These are phyloP conservation scores for Dryococelus australis DNA, from an alignment of 2,888 invertebrate genomes.

Conservation along the genomic window DNA sequence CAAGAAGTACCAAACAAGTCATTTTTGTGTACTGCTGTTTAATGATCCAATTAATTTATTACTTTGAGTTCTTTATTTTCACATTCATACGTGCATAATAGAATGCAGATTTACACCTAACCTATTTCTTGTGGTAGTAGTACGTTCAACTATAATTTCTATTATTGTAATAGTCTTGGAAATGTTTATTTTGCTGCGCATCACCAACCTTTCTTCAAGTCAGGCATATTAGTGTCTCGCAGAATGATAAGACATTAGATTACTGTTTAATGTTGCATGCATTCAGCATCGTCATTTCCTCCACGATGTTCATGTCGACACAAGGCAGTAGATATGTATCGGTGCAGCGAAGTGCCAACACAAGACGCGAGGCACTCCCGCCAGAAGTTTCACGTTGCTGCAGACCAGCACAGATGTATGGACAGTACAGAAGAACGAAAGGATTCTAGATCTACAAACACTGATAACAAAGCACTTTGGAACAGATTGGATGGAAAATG, in stretches of 20 bases:
- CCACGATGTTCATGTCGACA: neutral
- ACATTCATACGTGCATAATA: too few species aligned
- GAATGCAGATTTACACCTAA: too few species aligned
- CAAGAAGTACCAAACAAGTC: too few species aligned
- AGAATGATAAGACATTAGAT: neutral
- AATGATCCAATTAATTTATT: neutral
- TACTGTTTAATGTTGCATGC: neutral
- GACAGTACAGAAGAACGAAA: neutral
- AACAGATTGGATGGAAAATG: too few species aligned
- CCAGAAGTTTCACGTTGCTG: neutral
- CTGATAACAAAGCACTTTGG: too few species aligned
- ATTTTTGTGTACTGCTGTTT: neutral
- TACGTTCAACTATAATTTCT: too few species aligned
- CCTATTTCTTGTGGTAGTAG: too few species aligned
- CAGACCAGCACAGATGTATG: neutral
- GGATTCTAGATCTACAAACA: neutral
- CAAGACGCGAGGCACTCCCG: neutral
- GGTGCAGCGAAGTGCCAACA: neutral
- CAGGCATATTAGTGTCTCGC: neutral
- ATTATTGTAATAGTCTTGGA: too few species aligned
- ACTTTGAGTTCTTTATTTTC: neutral
- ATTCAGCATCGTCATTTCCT: neutral
- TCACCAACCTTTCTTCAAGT: too few species aligned
- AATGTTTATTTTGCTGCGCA: too few species aligned
- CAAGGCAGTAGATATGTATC: neutral